These are phyloP conservation scores for Mechanitis mazaeus DNA, from an alignment of 2,888 invertebrate genomes.

Conservation along the genomic window DNA sequence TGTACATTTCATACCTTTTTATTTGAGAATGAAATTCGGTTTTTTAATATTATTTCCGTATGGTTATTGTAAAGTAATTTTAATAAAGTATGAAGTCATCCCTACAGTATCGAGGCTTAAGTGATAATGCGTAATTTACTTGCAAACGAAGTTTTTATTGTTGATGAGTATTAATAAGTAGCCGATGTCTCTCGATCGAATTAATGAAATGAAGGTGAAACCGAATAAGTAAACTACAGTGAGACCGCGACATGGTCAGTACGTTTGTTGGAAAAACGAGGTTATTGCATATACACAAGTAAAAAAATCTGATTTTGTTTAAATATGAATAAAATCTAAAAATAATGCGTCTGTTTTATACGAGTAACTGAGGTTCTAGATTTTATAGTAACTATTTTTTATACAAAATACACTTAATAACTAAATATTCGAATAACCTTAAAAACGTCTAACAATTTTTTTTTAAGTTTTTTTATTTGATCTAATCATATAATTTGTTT, in stretches of 20 bases:
- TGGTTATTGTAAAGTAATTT: background rate
- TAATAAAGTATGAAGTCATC: constrained; percentile 14
- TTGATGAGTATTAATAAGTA: constrained; percentile 23
- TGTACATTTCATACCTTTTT: too few species aligned
- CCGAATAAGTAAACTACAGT: constrained; percentile 30
- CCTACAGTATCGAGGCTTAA: constrained; percentile 4
- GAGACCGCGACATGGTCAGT: constrained; percentile 17
- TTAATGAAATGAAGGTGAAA: constrained; percentile 36
- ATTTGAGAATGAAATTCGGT: too few species aligned
- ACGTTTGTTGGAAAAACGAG: constrained; percentile 20
- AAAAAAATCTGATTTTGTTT: background rate
- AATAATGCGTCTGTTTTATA: background rate
- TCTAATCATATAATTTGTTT: too few species aligned
- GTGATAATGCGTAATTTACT: constrained; percentile 19
- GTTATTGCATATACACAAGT: constrained; percentile 16
- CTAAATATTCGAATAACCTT: too few species aligned
- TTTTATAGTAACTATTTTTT: background rate
- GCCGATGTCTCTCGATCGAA: constrained; percentile 23
- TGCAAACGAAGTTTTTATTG: constrained; percentile 26
- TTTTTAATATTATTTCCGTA: background rate
- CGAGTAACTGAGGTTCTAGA: background rate
- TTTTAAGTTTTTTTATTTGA: too few species aligned
- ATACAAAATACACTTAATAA: too few species aligned
- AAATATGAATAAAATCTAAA: background rate
- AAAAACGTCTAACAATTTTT: too few species aligned